Evolutionary conservation across 2,113 vertebrate species (phyloP), one percentile per base, ranked within the genome.

Genomic region (Eonycteris spelaea): DNA sequence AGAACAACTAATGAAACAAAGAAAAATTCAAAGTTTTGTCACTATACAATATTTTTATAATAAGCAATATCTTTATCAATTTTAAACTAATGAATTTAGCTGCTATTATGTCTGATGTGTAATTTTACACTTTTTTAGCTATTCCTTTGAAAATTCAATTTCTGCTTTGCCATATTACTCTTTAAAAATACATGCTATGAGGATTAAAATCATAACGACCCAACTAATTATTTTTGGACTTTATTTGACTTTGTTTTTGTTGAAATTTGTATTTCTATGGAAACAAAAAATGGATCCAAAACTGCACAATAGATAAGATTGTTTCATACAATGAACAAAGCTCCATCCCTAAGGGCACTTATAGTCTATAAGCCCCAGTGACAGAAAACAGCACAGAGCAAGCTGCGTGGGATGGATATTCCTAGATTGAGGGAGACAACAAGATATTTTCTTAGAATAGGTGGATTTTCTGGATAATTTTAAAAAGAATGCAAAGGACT

Each of bases 241-340:
- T 70, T 71, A 53, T 71, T 92, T 90, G 51, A n/a, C 75, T 94
- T 77, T 85, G 21, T 65, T 51, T 91, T 85, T 95, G 84, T 61
- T 94, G 65, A 40, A 94, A 95, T 96, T 96, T 95, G 40, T 90
- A 87, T 97, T 90, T 94, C 91, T 73, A 59, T 94, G 88, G 84
- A 92, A 97, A 95, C 55, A 89, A 51, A 51, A 94, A 95, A 28
- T 30, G 65, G 8, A 74, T 43, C 33, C 30, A 35, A 55, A 90
- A 82, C 65, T 67, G 6, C 70, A 91, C 48, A 95, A 96, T 63
- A 93, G 65, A 77, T 57, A 48, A 92, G 79, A 86, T 33, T 97
- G 95, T 96, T 93, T 92, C 48, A 45, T 88, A 96, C 96, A 98
- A 96, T 96, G 91, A 79, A 96, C 85, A 94, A 95, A 94, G 79